Base-by-base conservation (phyloP, 2,797 vertebrate species). In the Cetoscarus ocellatus region DNA sequence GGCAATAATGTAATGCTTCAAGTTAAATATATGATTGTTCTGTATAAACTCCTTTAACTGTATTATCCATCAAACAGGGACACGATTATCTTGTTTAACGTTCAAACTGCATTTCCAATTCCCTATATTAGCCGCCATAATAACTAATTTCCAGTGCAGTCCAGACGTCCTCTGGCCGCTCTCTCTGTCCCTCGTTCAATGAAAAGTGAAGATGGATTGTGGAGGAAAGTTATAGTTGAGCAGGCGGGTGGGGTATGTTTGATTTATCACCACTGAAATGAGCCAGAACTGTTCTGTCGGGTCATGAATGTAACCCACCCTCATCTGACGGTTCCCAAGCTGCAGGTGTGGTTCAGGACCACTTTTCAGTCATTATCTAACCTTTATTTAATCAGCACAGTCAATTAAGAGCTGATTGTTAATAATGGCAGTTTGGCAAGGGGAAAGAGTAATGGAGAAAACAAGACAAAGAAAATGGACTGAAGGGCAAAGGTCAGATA, bases 231-330 rank as follows among this genome's bases (percentile, higher is more conserved):
- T 66, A 57, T 15, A 67, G 35, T 61, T 43, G 67, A 47, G 63
- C 14, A 48, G 14, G 27, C n/a, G 73, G 76, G 79, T 55, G 76
- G 65, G 51, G 73, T 70, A 9, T 58, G 40, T 70, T 56, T 84
- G 75, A 91, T 85, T 87, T 83, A 86, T 86, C 45, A 44, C 34
- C 58, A 3, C 49, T 47, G 49, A 45, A 61, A 15, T 3, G 1
- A 61, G 85, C 82, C 86, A 86, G 65, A 72, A 58, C 38, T 75
- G 68, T 79, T 85, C 59, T 79, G 71, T 67, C 42, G 70, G 76
- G 61, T 84, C 83, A 75, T 75, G 75, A 90, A 88, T 53, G 67
- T 55, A 75, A 54, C 81, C 82, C 77, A 63, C 39, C 85, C 86
- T 77, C 6, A 8, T 39, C 60, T 79, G 74, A 87, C 79, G 78